Percentiles rank a stretch among this genome's conserved stretches.
Evolutionary conservation across 2,888 invertebrate genomes (phyloP).

Genomic region (Chrysomela aeneicollis): DNA sequence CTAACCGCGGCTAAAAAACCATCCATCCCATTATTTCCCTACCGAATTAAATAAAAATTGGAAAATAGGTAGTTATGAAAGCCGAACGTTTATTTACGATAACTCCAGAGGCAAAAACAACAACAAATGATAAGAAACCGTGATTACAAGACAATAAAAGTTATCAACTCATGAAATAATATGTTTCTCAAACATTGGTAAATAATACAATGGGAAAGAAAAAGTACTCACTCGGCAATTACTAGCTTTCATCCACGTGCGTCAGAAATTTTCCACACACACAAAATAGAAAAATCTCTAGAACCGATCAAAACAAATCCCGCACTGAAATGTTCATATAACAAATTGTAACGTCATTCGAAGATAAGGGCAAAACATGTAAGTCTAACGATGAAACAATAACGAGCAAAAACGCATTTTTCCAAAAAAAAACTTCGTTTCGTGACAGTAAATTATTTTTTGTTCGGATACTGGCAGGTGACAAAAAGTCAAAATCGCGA

Average conservation of each 20-base stretch:
- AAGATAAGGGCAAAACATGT: background rate
- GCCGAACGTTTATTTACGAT: background rate
- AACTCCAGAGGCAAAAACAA: constrained; percentile 28
- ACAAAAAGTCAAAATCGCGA: constrained; percentile 12
- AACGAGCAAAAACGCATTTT: background rate
- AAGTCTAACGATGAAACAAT: background rate
- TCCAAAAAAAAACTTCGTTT: background rate
- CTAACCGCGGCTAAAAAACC: too few species aligned
- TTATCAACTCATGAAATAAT: constrained; percentile 29
- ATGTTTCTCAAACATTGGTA: constrained; percentile 8
- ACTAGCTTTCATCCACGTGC: constrained; percentile 24
- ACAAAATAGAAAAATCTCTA: constrained; percentile 12
- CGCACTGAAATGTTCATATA: constrained; percentile 12
- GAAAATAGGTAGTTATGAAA: background rate
- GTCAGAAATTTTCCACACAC: constrained; percentile 20
- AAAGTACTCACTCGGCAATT: constrained; percentile 25
- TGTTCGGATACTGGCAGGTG: background rate
- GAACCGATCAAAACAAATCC: constrained; percentile 11
- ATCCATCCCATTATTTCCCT: too few species aligned
- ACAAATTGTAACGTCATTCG: background rate
- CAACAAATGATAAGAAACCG: constrained; percentile 34
- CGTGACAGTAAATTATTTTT: background rate
- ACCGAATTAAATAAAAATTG: background rate
- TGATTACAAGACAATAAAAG: constrained; percentile 19
- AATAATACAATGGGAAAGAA: constrained; percentile 24